These are phyloP conservation scores for Leptogaster cylindrica DNA, from an alignment of 2,888 invertebrate genomes.

Conservation along the genomic window DNA sequence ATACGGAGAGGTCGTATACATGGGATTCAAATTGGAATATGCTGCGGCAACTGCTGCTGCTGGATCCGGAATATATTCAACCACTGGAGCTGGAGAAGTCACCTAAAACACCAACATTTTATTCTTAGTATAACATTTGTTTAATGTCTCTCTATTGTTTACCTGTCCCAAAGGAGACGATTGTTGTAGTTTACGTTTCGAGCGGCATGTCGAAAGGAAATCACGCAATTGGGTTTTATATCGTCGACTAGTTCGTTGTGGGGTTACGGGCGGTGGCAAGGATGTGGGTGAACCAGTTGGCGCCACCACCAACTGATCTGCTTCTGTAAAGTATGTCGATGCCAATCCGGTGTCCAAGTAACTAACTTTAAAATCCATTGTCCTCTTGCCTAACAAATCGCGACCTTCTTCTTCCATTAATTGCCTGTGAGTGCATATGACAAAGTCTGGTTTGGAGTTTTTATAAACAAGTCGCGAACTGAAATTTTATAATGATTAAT, in stretches of 20 bases:
- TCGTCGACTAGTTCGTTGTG: conserved; percentile 82
- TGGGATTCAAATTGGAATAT: conserved; percentile 80
- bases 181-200: conserved; percentile 71
- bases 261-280: conserved; percentile 69
- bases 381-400: conserved; percentile 94
- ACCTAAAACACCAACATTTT: conserved; percentile 48
- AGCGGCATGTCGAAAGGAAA: conserved; percentile 89
- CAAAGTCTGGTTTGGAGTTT: conserved; percentile 99
- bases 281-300: conserved; percentile 65
- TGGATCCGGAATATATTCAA: conserved; percentile 63
- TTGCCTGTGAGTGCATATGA: conserved; percentile 97
- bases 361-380: conserved; percentile 98
- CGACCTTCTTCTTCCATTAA: conserved; percentile 99
- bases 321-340: conserved; percentile 87
- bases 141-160: conserved; percentile 52
- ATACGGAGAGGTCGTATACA: conserved; percentile 78
- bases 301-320: conserved; percentile 75
- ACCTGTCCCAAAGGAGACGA: conserved; percentile 62
- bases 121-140: neutral
- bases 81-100: conserved; percentile 59
- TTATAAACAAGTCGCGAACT: conserved; percentile 97
- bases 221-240: conserved; percentile 94
- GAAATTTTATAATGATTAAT: neutral
- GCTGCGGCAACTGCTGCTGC: conserved; percentile 74
- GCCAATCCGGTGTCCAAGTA: conserved; percentile 94